Base-by-base conservation (phyloP, 1,140 invertebrate species). In the Cheumatopsyche charites region DNA sequence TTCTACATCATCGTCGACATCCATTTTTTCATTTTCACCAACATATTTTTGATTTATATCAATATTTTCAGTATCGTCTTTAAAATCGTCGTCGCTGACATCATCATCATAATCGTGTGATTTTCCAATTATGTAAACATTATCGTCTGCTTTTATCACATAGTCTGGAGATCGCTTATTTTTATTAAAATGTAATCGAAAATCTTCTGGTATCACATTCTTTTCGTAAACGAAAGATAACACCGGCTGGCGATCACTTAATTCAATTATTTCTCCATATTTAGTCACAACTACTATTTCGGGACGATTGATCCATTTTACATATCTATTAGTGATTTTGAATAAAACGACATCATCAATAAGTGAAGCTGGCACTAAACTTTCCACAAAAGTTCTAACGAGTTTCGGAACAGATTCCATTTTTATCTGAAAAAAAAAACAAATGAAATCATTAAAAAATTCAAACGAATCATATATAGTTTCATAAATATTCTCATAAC, bases 251-350 rank as follows among this genome's bases (percentile, higher is more conserved):
- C 71, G 70, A 67, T 75, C 42, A 29, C 61, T 67, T 7, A 75
- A 55, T 42, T 72, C 67, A 6, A 75, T 45, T 15, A 75, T 25
- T 67, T 75, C 74, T 41, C 74, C 67, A 9, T 49, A 13, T 55
- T 72, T 72, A 5, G 74, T 75, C 1, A 52, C 62, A 4, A 70
- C 41, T 1, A 71, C 68, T 7, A 72, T 26, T 6, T 75, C 67
- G 21, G 71, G 67, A 62, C 61, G 66, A 7, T 66, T 17, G 9
- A 1, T 21, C 26, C 45, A 62, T 17, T 45, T 55, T 9, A 49
- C 61, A 47, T 70, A 62, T 11, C 73, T 52, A 13, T 58, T 61
- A 36, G 69, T 52, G 21, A 75, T 26, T n/a, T 42, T 43, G 58
- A 75, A 75, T 49, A 61, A 23, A 36, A 62, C 61, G 6, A 72